Evolutionary conservation across 2,888 invertebrate genomes (phyloP).

Genomic region (Synanthedon vespiformis): DNA sequence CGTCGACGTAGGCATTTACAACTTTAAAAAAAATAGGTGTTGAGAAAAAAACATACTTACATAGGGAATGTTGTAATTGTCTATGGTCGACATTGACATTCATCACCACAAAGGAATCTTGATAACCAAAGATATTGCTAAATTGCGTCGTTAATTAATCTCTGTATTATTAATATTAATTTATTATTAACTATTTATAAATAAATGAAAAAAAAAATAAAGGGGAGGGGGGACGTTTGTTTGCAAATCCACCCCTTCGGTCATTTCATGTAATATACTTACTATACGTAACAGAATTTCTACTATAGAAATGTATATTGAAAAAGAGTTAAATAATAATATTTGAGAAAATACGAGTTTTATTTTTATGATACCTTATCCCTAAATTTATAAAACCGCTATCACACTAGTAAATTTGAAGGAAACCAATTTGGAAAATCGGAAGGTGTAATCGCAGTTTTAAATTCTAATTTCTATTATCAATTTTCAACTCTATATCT

Average conservation of each 20-base stretch:
- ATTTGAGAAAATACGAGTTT: background rate
- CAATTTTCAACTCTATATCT: too few relatives aligned
- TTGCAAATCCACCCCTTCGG: background rate
- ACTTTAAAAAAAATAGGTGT: background rate
- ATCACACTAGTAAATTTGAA: too few relatives aligned
- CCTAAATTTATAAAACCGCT: too few relatives aligned
- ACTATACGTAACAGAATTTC: slow-evolving; percentile 53
- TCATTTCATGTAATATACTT: slow-evolving; percentile 29
- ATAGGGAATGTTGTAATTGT: background rate
- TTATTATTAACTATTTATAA: slow-evolving; percentile 7
- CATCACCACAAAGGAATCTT: slow-evolving; percentile 32
- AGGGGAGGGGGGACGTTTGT: slow-evolving; percentile 1
- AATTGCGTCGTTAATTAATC: slow-evolving; percentile 21
- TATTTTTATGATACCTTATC: background rate
- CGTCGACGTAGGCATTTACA: background rate
- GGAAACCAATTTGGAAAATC: too few relatives aligned
- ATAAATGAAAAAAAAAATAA: background rate
- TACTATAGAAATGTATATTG: slow-evolving; percentile 60
- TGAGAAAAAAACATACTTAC: background rate
- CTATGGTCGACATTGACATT: background rate
- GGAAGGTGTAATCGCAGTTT: too few relatives aligned
- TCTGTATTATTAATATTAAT: slow-evolving; percentile 28
- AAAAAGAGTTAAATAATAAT: slow-evolving; percentile 37
- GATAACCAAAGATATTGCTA: slow-evolving; percentile 49
- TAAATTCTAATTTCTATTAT: too few relatives aligned